Percentiles rank a stretch among this genome's conserved stretches.
Conservation (phyloP, 2,797 vertebrate species). For the Sebastes vulpes region DNA sequence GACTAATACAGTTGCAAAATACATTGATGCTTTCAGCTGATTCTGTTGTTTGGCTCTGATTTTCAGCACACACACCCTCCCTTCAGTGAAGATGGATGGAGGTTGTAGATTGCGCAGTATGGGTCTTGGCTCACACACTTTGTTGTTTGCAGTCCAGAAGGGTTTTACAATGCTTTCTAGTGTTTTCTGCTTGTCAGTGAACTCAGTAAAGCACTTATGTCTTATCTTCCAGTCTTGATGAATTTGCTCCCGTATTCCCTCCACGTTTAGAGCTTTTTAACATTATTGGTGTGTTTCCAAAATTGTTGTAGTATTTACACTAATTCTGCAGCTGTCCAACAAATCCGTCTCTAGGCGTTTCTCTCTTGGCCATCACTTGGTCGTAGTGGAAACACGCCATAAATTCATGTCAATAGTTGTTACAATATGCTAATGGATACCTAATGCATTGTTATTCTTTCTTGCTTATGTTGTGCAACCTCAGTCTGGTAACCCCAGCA, state of each 20-base stretch:
- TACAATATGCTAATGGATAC: slow-evolving; percentile 28
- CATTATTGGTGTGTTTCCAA: slow-evolving; percentile 19
- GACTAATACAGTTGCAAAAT: slow-evolving; percentile 42
- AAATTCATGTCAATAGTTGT: slow-evolving; percentile 13
- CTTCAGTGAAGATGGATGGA: slow-evolving; percentile 37
- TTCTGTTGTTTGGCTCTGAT: slow-evolving; percentile 39
- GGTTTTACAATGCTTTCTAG: slow-evolving; percentile 35
- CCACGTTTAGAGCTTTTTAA: background rate
- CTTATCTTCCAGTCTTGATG: background rate
- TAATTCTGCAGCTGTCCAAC: slow-evolving; percentile 24
- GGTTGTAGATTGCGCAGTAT: slow-evolving; percentile 25
- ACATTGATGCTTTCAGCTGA: slow-evolving; percentile 30
- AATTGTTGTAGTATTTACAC: slow-evolving; percentile 26
- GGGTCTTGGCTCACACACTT: slow-evolving; percentile 34
- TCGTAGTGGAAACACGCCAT: slow-evolving; percentile 27
- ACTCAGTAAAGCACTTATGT: background rate
- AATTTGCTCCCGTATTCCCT: background rate
- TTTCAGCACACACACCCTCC: background rate
- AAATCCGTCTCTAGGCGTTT: slow-evolving; percentile 50
- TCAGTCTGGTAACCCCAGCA: slow-evolving; percentile 6
- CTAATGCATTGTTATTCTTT: slow-evolving; percentile 23
- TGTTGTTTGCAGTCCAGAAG: slow-evolving; percentile 24
- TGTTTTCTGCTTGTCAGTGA: slow-evolving; percentile 39
- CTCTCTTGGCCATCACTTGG: slow-evolving; percentile 26
- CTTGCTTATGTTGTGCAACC: slow-evolving; percentile 28